Evolutionary conservation across 2,888 invertebrate genomes (phyloP).

Genomic region (Prosopocoilus inquinatus): DNA sequence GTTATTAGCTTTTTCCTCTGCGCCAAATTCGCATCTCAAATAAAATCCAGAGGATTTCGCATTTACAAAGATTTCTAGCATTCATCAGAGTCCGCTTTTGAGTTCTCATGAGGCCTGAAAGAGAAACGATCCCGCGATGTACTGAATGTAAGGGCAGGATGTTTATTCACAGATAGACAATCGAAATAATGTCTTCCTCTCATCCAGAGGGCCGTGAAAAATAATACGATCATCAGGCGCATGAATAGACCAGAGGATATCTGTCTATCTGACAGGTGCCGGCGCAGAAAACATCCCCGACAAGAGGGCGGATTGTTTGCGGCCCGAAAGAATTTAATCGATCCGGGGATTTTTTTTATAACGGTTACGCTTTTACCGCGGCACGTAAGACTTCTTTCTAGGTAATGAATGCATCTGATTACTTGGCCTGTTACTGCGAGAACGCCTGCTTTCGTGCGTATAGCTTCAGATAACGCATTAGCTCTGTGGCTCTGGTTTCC

Average conservation of each 20-base stretch:
- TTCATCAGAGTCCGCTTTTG: no score
- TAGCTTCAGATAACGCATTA: neutral
- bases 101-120: neutral
- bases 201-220: constrained; percentile 24
- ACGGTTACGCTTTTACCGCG: no score
- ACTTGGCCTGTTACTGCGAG: no score
- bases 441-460: constrained; percentile 19
- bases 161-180: constrained; percentile 26
- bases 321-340: neutral
- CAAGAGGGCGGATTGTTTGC: constrained; percentile 40
- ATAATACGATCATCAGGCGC: constrained; percentile 26
- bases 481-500: neutral
- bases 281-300: constrained; percentile 25
- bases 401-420: no score
- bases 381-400: no score
- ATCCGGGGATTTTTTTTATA: no score
- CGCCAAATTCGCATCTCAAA: no score
- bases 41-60: no score
- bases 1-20: no score
- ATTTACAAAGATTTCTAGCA: no score
- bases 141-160: constrained; percentile 22
- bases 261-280: constrained; percentile 29
- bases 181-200: constrained; percentile 21
- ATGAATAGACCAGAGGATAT: constrained; percentile 24
- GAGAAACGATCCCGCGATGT: constrained; percentile 2